phyloP scores from a whole-genome alignment of 1,140 invertebrate species.

The Goniozus legneri region DNA sequence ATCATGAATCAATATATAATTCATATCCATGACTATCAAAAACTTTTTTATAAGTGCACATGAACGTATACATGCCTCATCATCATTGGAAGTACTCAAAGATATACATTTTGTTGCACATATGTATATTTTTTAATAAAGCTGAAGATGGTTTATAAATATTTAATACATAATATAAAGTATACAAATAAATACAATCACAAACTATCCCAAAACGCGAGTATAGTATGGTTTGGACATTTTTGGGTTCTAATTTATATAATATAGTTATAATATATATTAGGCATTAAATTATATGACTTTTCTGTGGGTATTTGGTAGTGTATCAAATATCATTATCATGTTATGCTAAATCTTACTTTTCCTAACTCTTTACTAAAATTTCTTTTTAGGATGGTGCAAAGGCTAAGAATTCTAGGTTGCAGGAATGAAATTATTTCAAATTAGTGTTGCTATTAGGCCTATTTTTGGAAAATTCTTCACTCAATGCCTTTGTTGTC shows the following conservation, averaged over 20 bases:
- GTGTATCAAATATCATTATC: background rate
- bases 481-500: background rate
- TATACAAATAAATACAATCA: no score
- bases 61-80: conserved; percentile 1
- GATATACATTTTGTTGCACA: conserved; percentile 6
- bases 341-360: background rate
- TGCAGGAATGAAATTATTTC: background rate
- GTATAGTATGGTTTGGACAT: no score
- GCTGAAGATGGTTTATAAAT: background rate
- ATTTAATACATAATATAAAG: background rate
- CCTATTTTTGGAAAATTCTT: conserved; percentile 8
- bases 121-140: conserved; percentile 1
- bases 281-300: background rate
- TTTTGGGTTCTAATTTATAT: background rate
- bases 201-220: no score
- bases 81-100: conserved; percentile 7
- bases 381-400: background rate
- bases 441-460: conserved; percentile 11
- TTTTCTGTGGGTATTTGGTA: background rate
- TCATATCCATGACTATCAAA: conserved; percentile 7
- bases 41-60: conserved; percentile 10
- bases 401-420: background rate
- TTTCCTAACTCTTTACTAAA: background rate
- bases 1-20: conserved; percentile 29
- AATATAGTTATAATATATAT: background rate